Percentiles rank a stretch among this genome's conserved stretches.
Evolutionary conservation across 1,140 invertebrate species (phyloP).

Genomic region (Argopecten irradians): DNA sequence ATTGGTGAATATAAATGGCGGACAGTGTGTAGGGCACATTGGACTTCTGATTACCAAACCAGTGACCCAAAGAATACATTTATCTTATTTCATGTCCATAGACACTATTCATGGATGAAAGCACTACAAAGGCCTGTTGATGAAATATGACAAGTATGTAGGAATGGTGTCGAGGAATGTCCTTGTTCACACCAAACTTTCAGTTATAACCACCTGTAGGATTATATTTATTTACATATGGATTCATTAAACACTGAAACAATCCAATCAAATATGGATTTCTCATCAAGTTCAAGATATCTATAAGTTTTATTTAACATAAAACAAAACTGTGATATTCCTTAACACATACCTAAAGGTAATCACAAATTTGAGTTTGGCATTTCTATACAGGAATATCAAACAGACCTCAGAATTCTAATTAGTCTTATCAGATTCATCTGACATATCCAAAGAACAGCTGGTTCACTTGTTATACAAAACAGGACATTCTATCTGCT

Average conservation of each 20-base stretch:
- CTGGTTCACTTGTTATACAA: no score
- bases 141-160: slow-evolving; percentile 7
- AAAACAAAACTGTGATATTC: no score
- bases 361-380: no score
- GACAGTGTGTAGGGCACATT: not conserved
- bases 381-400: no score
- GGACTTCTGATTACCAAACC: not conserved
- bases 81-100: not conserved
- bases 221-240: not conserved
- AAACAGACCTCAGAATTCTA: no score
- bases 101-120: slow-evolving; percentile 11
- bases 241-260: not conserved
- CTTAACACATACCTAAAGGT: no score
- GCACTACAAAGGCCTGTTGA: not conserved
- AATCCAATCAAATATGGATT: not conserved
- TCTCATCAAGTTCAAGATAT: not conserved
- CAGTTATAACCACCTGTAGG: not conserved
- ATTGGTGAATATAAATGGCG: not conserved
- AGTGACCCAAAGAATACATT: not conserved
- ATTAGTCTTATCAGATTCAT: no score
- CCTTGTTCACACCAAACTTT: not conserved
- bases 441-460: no score
- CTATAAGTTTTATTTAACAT: no score
- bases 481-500: no score
- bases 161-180: not conserved